These are phyloP conservation scores for Clarias macrocephalus DNA, from an alignment of 2,113 vertebrate genomes.

Conservation along the genomic window DNA sequence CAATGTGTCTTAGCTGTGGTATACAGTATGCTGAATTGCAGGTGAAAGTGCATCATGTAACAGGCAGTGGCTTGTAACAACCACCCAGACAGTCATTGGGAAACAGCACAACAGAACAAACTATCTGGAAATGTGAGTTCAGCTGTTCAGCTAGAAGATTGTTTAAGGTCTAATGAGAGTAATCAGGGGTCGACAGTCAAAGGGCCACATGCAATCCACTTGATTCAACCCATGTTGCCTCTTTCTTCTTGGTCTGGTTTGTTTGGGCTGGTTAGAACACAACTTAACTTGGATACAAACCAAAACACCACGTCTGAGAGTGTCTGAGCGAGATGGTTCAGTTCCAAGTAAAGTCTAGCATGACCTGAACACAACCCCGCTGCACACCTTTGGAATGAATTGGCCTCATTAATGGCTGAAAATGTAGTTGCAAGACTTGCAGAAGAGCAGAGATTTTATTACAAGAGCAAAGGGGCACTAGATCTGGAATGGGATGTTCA, in stretches of 20 bases:
- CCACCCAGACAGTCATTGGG: conserved; percentile 19
- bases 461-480: neutral
- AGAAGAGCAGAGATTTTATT: neutral
- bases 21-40: conserved; percentile 15
- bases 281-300: neutral
- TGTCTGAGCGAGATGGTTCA: neutral
- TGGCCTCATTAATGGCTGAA: conserved; percentile 5
- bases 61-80: conserved; percentile 7
- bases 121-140: conserved; percentile 20
- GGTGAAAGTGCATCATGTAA: conserved; percentile 24
- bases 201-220: neutral
- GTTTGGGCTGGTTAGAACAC: neutral
- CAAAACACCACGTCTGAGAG: neutral
- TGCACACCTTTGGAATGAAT: neutral
- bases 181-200: neutral
- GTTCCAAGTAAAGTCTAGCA: neutral
- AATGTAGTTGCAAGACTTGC: neutral
- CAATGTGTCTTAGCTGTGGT: conserved; percentile 18
- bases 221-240: neutral
- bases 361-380: neutral
- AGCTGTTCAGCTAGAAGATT: conserved; percentile 1
- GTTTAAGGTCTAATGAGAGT: neutral
- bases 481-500: neutral
- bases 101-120: conserved; percentile 6
- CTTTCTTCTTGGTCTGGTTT: neutral